A percentile compares a stretch with the other conserved stretches of the same genome.
Evolutionary conservation across 2,113 vertebrate species (phyloP).

Genomic region (Fregata magnificens): DNA sequence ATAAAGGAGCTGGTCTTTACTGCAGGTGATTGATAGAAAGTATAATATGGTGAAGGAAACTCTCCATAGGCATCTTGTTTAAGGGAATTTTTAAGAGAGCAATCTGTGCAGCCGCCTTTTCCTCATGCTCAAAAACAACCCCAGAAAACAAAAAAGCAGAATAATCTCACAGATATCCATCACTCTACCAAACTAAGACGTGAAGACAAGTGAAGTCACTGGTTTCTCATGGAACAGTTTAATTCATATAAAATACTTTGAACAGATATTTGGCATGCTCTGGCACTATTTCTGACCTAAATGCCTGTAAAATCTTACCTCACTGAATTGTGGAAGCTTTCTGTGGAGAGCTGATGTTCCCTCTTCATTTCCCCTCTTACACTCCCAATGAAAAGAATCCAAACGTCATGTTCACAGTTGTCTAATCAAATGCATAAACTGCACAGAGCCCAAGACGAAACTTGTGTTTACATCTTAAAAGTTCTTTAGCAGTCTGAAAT

Average conservation of each 20-base stretch:
- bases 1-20: not conserved
- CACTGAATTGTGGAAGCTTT: not conserved
- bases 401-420: not conserved
- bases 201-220: not conserved
- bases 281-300: not conserved
- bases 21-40: not conserved
- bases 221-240: slow-evolving; percentile 49
- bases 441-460: not conserved
- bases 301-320: not conserved
- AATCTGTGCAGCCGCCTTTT: not conserved
- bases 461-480: not conserved
- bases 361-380: not conserved
- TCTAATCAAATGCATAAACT: not conserved
- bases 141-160: not conserved
- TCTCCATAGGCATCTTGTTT: not conserved
- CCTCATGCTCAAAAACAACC: not conserved
- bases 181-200: not conserved
- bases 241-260: not conserved
- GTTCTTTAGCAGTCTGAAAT: not conserved
- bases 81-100: not conserved
- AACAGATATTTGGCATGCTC: not conserved
- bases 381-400: not conserved
- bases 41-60: not conserved
- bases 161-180: not conserved
- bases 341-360: not conserved